Evolutionary conservation across 2,888 invertebrate genomes (phyloP), one percentile per base, ranked within the genome.

Genomic region (Cheilosia grossa): DNA sequence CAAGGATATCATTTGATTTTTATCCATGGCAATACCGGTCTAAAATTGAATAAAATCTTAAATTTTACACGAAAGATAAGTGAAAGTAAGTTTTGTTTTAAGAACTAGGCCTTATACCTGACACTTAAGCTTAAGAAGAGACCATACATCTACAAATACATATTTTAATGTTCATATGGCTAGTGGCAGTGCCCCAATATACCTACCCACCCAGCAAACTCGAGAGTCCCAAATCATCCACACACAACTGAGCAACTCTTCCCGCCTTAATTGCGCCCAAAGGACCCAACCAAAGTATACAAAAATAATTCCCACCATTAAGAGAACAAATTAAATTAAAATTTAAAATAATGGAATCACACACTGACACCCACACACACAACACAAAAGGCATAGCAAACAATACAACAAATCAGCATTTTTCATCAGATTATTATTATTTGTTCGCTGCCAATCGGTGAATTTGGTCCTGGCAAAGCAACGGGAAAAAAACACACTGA

Each of bases 301-400:
- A 70, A 47, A 73, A 51, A 37, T 27, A 3, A 59, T 59, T 74
- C 75, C 67, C 75, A 81, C 59, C 66, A 85, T 72, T 73, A 73
- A 56, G 69, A 78, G 69, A 59, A 73, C 69, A 86, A 86, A 86
- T 86, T 82, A 86, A 86, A 82, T 86, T 86, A 80, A 86, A 82
- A 64, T 82, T 86, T 86, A 86, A 82, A 86, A 78, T 69, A 82
- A 64, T 77, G 64, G 77, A 79, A 67, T 73, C 73, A 82, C 40
- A 49, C 15, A 58, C 27, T 27, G 30, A 0, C 17, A 17, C 6
- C 2, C 49, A 24, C 10, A 10, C 61, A 54, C 7, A 61, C 56
- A 9, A 30, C 27, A 44, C 15, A 73, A 40, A 19, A 37, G 37
- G 37, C 4, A 37, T 30, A 30, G 13, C 13, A 37, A 37, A 37